These are phyloP conservation scores for Drosophila dunni DNA, from an alignment of 1,140 invertebrate genomes.

Conservation along the genomic window DNA sequence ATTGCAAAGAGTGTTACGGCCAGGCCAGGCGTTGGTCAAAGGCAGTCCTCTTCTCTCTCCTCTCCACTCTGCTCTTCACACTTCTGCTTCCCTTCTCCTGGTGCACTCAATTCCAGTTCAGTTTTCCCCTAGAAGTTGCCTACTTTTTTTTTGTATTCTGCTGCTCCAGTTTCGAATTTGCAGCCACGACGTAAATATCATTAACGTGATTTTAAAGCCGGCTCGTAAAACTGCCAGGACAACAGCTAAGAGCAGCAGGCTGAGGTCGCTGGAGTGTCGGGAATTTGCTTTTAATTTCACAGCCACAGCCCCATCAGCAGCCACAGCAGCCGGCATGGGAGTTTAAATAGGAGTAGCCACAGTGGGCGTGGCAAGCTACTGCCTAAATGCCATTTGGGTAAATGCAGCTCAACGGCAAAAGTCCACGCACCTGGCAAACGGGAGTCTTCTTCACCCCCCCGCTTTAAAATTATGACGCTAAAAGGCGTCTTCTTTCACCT, in stretches of 20 bases:
- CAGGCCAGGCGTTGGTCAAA: conserved; percentile 58
- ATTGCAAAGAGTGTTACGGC: conserved; percentile 36
- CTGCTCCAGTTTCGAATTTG: conserved; percentile 66
- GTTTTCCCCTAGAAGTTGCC: not conserved
- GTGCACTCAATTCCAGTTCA: not conserved
- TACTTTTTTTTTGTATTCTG: not conserved
- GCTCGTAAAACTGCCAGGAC: conserved; percentile 70
- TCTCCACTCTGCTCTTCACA: not conserved
- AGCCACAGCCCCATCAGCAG: conserved; percentile 19
- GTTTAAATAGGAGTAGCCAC: not conserved
- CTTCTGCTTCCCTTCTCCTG: not conserved
- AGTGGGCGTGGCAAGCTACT: conserved; percentile 44
- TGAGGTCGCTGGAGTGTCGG: conserved; percentile 61
- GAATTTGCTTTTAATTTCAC: conserved; percentile 79
- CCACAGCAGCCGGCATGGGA: not conserved
- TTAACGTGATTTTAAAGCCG: conserved; percentile 82
- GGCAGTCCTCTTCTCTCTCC: conserved; percentile 17
- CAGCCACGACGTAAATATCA: conserved; percentile 73
- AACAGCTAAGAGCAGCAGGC: conserved; percentile 32
- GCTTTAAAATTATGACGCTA: conserved; percentile 52
- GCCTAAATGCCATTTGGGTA: conserved; percentile 62
- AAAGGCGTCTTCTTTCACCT: not conserved
- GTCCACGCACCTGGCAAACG: conserved; percentile 60
- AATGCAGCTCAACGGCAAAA: conserved; percentile 56
- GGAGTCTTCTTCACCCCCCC: not conserved